Conservation (phyloP, 2,888 invertebrate species). For the Unio delphinus region DNA sequence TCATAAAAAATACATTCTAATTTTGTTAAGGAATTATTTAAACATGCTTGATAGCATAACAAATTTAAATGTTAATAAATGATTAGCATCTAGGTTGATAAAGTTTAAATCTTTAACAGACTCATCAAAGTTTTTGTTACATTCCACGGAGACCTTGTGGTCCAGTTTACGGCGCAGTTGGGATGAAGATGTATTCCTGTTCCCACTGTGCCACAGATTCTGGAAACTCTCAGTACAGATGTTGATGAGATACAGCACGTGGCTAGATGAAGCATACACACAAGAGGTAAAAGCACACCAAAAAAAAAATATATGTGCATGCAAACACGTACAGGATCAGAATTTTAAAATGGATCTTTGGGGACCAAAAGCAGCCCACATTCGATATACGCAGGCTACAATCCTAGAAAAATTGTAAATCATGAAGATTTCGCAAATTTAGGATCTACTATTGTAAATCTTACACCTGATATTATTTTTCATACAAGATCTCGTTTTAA, state of each 20-base stretch:
- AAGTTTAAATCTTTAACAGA: conserved; percentile 24
- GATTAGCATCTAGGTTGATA: background rate
- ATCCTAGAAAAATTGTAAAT: too few species aligned
- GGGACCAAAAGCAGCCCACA: too few species aligned
- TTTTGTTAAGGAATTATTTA: background rate
- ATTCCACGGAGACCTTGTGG: conserved; percentile 74
- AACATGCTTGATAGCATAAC: background rate
- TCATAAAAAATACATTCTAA: too few species aligned
- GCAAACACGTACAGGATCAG: too few species aligned
- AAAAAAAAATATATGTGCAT: too few species aligned
- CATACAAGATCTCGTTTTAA: too few species aligned
- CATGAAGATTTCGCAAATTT: too few species aligned
- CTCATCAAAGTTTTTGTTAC: conserved; percentile 45
- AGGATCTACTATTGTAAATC: too few species aligned
- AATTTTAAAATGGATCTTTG: too few species aligned
- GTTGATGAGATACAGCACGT: conserved; percentile 84
- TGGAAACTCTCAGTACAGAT: conserved; percentile 91
- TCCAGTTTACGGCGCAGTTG: conserved; percentile 79
- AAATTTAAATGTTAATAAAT: background rate
- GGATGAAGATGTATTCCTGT: conserved; percentile 84
- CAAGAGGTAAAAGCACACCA: conserved; percentile 46
- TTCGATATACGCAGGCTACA: too few species aligned
- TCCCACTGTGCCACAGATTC: conserved; percentile 78
- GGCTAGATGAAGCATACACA: conserved; percentile 71
- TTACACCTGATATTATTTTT: too few species aligned